These are phyloP conservation scores for Calliopum simillimum DNA, from an alignment of 2,888 invertebrate genomes.

Conservation along the genomic window DNA sequence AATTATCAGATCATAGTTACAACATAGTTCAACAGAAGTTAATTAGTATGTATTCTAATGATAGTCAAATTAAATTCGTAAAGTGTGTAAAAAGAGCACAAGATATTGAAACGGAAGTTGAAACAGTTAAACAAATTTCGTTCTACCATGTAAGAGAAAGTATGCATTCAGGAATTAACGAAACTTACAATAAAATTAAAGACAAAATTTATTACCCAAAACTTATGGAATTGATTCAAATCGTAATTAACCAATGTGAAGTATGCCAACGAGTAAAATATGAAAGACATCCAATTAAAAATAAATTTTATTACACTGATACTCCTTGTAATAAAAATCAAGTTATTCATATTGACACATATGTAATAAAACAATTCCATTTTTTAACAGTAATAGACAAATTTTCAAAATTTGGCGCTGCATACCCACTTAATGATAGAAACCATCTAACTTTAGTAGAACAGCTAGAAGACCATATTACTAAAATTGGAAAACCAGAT, in stretches of 20 bases:
- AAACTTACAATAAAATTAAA: conserved; percentile 45
- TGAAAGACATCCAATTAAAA: conserved; percentile 38
- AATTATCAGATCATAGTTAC: conserved; percentile 41
- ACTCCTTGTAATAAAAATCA: no score
- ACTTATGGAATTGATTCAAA: conserved; percentile 42
- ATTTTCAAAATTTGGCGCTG: conserved; percentile 14
- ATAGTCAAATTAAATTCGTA: conserved; percentile 41
- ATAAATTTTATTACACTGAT: no score
- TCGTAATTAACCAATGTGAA: conserved; percentile 43
- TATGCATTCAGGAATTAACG: conserved; percentile 45
- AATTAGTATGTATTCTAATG: conserved; percentile 44
- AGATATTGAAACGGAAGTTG: conserved; percentile 43
- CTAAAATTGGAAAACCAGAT: neutral
- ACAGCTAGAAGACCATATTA: neutral
- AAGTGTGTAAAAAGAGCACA: conserved; percentile 45
- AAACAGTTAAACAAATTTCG: conserved; percentile 45
- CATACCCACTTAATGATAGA: neutral
- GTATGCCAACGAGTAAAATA: conserved; percentile 43
- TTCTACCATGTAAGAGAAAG: conserved; percentile 44
- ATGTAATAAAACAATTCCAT: neutral
- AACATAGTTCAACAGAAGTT: conserved; percentile 44
- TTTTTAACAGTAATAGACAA: conserved; percentile 18
- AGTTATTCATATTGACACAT: no score
- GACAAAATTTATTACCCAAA: conserved; percentile 47
- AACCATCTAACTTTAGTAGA: no score